Evolutionary conservation across 2,797 vertebrate genomes (phyloP).

Genomic region (Thunnus albacares): DNA sequence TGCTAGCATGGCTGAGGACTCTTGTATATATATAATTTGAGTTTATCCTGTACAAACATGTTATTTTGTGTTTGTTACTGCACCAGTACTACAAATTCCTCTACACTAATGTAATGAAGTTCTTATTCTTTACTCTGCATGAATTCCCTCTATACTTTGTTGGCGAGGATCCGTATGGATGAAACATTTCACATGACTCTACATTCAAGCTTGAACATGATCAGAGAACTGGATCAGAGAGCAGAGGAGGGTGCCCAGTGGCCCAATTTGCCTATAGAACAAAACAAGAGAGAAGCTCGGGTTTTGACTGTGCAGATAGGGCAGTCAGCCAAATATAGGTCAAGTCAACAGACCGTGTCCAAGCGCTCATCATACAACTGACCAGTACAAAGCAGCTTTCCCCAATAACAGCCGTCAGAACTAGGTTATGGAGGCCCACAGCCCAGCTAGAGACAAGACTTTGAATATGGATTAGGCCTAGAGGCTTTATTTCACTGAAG

Average conservation of each 20-base stretch:
- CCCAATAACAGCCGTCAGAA: slow-evolving; percentile 75
- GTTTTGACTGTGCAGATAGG: slow-evolving; percentile 60
- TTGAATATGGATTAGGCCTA: slow-evolving; percentile 82
- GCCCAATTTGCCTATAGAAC: slow-evolving; percentile 40
- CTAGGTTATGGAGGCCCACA: slow-evolving; percentile 75
- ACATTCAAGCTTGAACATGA: slow-evolving; percentile 15
- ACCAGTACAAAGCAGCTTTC: slow-evolving; percentile 82
- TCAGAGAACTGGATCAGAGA: slow-evolving; percentile 32
- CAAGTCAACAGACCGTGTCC: slow-evolving; percentile 73
- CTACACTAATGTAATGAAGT: neutral
- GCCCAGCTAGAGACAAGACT: slow-evolving; percentile 74
- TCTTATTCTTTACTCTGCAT: neutral
- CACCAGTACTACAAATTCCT: slow-evolving; percentile 1
- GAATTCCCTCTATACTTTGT: neutral
- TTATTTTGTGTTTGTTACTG: neutral
- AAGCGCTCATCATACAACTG: slow-evolving; percentile 73
- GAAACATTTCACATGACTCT: slow-evolving; percentile 19
- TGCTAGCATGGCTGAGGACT: neutral
- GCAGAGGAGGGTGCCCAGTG: neutral
- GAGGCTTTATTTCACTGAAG: slow-evolving; percentile 78
- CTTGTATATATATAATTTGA: neutral
- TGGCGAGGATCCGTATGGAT: neutral
- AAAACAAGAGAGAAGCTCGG: slow-evolving; percentile 39
- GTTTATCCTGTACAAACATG: neutral
- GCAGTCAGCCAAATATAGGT: slow-evolving; percentile 81